Conservation (phyloP, 2,113 vertebrate species). For the Egretta garzetta region DNA sequence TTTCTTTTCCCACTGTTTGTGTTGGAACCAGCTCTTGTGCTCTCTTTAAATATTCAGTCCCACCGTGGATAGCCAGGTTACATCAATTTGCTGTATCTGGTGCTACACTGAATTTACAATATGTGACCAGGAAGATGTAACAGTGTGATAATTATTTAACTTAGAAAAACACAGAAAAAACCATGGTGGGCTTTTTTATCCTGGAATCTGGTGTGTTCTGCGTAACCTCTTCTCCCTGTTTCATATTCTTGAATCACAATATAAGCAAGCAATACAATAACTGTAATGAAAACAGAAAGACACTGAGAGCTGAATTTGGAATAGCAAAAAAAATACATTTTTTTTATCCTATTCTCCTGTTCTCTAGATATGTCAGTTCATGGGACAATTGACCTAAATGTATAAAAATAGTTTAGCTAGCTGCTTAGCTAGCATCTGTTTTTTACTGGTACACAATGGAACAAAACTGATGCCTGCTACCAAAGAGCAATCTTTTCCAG, state of each 20-base stretch:
- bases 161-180: background rate
- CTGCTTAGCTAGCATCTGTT: background rate
- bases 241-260: background rate
- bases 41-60: background rate
- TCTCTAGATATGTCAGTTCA: background rate
- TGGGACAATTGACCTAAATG: slow-evolving; percentile 1
- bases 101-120: background rate
- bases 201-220: background rate
- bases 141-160: background rate
- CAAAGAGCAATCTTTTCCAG: background rate
- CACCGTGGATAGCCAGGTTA: background rate
- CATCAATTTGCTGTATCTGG: background rate
- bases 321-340: background rate
- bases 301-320: background rate
- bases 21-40: slow-evolving; percentile 15
- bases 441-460: slow-evolving; percentile 22
- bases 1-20: slow-evolving; percentile 29
- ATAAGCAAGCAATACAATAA: background rate
- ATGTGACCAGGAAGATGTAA: background rate
- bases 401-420: slow-evolving; percentile 32
- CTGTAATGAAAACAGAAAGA: background rate
- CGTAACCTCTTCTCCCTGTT: background rate
- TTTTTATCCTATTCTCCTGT: background rate
- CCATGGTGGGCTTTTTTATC: background rate
- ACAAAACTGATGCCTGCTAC: background rate